Evolutionary conservation across 1,140 invertebrate genomes (phyloP).

Genomic region (Zaprionus taronus): DNA sequence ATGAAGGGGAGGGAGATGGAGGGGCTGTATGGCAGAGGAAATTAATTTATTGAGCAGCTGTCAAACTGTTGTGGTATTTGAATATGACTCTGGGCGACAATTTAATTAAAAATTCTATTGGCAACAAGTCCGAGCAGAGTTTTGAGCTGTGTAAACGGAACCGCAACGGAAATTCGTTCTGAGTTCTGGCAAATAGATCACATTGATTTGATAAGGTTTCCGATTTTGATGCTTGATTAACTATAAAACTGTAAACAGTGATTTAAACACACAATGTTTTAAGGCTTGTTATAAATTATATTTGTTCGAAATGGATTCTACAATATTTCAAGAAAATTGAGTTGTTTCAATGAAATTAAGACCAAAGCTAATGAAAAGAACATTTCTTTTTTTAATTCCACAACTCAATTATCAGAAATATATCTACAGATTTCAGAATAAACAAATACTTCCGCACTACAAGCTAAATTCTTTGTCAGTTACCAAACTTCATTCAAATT

Average conservation of each 20-base stretch:
- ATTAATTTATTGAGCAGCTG: constrained; percentile 51
- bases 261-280: too few relatives aligned
- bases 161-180: constrained; percentile 25
- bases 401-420: too few relatives aligned
- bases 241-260: too few relatives aligned
- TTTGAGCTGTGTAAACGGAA: neutral
- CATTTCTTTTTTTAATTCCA: too few relatives aligned
- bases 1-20: neutral
- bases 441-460: neutral
- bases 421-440: neutral
- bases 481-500: neutral
- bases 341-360: neutral
- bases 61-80: constrained; percentile 29
- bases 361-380: neutral
- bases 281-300: neutral
- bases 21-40: constrained; percentile 22
- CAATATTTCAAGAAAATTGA: neutral
- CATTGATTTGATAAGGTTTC: constrained; percentile 18
- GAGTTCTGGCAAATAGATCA: constrained; percentile 26
- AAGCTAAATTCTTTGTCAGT: neutral
- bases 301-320: neutral
- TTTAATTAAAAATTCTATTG: constrained; percentile 54
- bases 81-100: constrained; percentile 41
- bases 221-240: neutral
- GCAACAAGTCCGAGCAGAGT: constrained; percentile 9